Evolutionary conservation across 2,888 invertebrate species (phyloP), one percentile per base, ranked within the genome.

Genomic region (Cheilosia scutellata): DNA sequence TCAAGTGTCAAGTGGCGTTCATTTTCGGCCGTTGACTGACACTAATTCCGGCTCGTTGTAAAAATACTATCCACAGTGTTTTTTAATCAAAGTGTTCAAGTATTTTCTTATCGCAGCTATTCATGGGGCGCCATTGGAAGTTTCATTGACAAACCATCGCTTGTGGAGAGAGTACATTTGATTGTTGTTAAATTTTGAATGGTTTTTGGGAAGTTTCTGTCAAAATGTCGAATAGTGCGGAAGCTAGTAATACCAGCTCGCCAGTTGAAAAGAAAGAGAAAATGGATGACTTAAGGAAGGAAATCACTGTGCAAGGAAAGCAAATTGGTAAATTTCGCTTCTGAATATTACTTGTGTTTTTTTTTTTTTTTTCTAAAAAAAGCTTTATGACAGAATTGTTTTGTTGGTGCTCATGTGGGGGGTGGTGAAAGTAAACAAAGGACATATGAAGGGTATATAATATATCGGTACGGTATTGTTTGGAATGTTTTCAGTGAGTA

Each of bases 361-460:
- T 16, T 42, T 58, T 72, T 40, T 16, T 42, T 6, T 44, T 71
- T 27, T 29, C 5, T 25, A 60, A 42, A 51, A 27, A 13, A 44
- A 44, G 16, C 25, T 51, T 5, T 42, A 31, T 20, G 33, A 31
- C 16, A 51, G 51, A 40, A n/a, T 40, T 29, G 9, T 40, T 7
- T 37, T 37, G 11, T 44, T 25, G 31, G 31, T 7, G 29, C 7
- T 0, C 4, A 44, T 11, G 27, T 31, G 9, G 13, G 16, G 5
- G 20, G 40, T 16, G 9, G 27, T 57, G 5, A 33, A 33, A 27
- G 62, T 75, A 66, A 47, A 42, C 71, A 80, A 80, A 84, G 84
- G 84, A 76, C 84, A 80, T 84, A 58, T 84, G 60, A 84, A 84
- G 84, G 84, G 84, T 84, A 84, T 84, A 37, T 44, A 25, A 20